phyloP scores from a whole-genome alignment of 2,888 invertebrate genomes.

The Charanyca ferruginea region DNA sequence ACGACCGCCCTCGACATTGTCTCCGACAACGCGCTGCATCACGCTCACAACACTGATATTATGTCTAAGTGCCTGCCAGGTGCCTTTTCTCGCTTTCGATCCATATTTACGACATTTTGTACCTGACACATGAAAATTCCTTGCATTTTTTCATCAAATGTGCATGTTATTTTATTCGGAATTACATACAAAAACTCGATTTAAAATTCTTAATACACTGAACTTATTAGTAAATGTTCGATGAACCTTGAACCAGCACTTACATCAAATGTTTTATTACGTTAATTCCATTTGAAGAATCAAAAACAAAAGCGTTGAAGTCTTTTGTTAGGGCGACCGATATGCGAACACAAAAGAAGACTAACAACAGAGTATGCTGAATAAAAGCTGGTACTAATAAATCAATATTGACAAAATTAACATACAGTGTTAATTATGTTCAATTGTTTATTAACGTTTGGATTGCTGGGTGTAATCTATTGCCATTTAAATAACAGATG shows the following conservation, averaged over 20 bases:
- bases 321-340: conserved; percentile 74
- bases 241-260: conserved; percentile 16
- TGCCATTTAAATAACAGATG: conserved; percentile 90
- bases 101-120: conserved; percentile 43
- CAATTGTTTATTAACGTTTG: conserved; percentile 83
- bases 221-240: conserved; percentile 4
- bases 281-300: conserved; percentile 24
- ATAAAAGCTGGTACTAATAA: conserved; percentile 63
- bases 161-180: neutral
- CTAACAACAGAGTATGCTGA: conserved; percentile 48
- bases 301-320: conserved; percentile 67
- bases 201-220: neutral
- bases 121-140: conserved; percentile 4
- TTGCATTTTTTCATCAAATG: conserved; percentile 3
- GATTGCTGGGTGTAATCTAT: conserved; percentile 82
- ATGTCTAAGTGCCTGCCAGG: conserved; percentile 51
- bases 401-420: conserved; percentile 84
- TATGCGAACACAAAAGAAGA: conserved; percentile 43
- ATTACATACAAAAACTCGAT: neutral
- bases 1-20: conserved; percentile 74
- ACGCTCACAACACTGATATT: conserved; percentile 55
- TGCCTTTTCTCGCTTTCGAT: conserved; percentile 37
- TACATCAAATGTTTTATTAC: conserved; percentile 23
- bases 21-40: conserved; percentile 59
- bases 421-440: conserved; percentile 87